Conservation (phyloP, 2,888 invertebrate species). For the Daptonema setosum region DNA sequence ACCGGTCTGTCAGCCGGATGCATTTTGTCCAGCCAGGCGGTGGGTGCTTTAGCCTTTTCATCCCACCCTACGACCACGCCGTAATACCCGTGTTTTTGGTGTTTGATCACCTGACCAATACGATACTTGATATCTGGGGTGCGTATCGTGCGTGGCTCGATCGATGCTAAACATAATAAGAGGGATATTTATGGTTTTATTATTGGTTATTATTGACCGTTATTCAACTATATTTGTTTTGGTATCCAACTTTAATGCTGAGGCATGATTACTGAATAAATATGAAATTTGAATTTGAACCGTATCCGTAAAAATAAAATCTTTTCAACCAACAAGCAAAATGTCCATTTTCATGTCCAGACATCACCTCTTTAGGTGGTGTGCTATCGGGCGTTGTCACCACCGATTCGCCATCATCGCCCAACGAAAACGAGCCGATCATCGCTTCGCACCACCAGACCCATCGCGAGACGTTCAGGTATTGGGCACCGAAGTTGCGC, state of each 20-base stretch:
- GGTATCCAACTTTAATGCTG: neutral
- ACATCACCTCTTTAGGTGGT: neutral
- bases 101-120: constrained; percentile 34
- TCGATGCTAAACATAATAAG: constrained; percentile 22
- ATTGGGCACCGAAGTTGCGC: neutral
- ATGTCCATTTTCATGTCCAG: neutral
- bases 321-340: constrained; percentile 1
- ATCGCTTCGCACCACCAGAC: constrained; percentile 1
- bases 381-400: no score
- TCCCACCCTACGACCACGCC: constrained; percentile 39
- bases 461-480: neutral
- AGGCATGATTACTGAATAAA: neutral
- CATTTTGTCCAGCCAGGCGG: constrained; percentile 30
- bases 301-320: no score
- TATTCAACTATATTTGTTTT: neutral
- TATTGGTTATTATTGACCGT: neutral
- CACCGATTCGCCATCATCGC: no score
- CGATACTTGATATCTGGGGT: constrained; percentile 29
- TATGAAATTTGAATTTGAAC: no score
- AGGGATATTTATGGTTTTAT: neutral
- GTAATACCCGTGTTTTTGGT: constrained; percentile 30
- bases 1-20: constrained; percentile 27
- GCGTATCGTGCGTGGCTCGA: constrained; percentile 27
- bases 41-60: constrained; percentile 32
- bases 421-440: no score